Percentiles rank a stretch among this genome's conserved stretches.
These are phyloP conservation scores for Anastrepha obliqua DNA, from an alignment of 1,140 invertebrate genomes.

Conservation along the genomic window DNA sequence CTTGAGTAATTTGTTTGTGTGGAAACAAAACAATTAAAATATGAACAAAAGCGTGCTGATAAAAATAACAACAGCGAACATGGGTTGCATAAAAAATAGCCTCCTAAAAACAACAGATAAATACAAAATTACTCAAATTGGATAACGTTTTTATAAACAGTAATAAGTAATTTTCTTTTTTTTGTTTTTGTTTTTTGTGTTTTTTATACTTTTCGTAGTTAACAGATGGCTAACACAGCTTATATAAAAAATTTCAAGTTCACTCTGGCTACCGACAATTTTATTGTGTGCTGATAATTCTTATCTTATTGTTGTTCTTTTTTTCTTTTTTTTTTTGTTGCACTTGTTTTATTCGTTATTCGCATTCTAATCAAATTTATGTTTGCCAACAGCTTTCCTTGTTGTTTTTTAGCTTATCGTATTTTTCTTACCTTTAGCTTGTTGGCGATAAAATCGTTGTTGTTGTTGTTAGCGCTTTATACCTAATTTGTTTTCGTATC, in stretches of 20 bases:
- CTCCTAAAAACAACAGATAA: neutral
- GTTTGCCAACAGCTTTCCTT: neutral
- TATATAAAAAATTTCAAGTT: neutral
- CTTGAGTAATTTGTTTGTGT: neutral
- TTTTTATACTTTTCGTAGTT: neutral
- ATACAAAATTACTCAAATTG: neutral
- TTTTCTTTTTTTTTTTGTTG: neutral
- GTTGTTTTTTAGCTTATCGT: neutral
- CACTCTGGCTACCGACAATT: neutral
- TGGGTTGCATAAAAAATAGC: neutral
- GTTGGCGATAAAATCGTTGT: neutral
- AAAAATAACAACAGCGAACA: no score
- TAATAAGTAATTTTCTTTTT: neutral
- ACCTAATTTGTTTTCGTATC: no score
- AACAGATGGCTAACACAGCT: neutral
- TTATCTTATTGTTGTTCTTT: neutral
- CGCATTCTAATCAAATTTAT: slow-evolving; percentile 9
- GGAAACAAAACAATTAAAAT: neutral
- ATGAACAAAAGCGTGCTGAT: no score
- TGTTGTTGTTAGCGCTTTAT: neutral
- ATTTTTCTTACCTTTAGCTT: neutral
- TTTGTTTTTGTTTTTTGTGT: neutral
- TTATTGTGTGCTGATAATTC: neutral
- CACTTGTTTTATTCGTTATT: neutral
- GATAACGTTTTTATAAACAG: no score